Base-by-base conservation (phyloP, 2,888 invertebrate species). In the Ischnura elegans region DNA sequence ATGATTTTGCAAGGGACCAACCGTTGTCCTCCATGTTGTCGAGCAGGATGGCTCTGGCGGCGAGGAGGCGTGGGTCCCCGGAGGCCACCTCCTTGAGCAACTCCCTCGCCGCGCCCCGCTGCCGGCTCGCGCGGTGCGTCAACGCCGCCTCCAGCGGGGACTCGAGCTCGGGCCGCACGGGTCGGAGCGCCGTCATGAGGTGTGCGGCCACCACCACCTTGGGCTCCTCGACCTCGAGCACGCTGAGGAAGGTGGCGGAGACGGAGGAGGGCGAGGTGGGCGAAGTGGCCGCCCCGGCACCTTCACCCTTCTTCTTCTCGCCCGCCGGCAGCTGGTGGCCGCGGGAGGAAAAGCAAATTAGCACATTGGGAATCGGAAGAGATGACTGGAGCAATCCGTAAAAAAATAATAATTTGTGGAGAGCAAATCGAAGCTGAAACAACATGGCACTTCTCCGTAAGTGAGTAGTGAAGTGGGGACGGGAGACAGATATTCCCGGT, bases 1-100 rank as follows among this genome's bases (percentile, higher is more conserved):
- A 19, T n/a, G 25, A 61, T 61, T 25, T 21, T 25, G 1, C 8
- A 61, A 19, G 29, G 29, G 10, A 94, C 95, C 95, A 96, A 98
- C 98, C 97, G 95, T 97, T 98, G 95, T 97, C 97, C 95, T 98
- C 98, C 98, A 98, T 98, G 95, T 98, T 98, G 29, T 98, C 98
- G 93, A 98, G 96, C n/a, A 98, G 96, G 97, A 98, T 98, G 93
- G 98, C 98, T 6, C 98, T 98, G 0, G 97, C 97, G 0, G 98
- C 98, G 0, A 97, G 97, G 43, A 90, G 51, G 10, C 90, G 21
- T 0, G 97, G 95, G 95, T 97, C 96, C n/a, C 95, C 95, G 21
- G 96, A 95, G 5, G 97, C 97, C 6, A 98, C 97, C 95, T 98
- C 98, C 87, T 97, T 97, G 19, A 98, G 96, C 55, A 98, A 96